Evolutionary conservation across 2,797 vertebrate species (phyloP).

Genomic region (Avahi laniger): DNA sequence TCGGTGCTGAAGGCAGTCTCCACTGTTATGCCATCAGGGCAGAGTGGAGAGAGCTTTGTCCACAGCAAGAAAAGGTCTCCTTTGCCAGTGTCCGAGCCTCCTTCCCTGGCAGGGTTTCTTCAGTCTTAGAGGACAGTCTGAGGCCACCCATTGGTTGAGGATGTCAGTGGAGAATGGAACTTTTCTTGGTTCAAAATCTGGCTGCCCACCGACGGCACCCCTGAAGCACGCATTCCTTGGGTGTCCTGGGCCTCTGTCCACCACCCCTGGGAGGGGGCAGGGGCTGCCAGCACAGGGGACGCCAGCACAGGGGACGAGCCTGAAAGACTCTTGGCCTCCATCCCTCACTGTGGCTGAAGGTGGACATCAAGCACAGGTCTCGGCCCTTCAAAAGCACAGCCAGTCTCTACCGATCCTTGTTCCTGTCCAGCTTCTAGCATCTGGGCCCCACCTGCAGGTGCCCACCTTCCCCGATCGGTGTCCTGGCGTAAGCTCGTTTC

Average conservation of each 20-base stretch:
- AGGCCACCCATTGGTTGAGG: not conserved
- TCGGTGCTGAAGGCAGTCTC: not conserved
- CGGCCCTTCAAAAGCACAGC: not conserved
- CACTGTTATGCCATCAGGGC: not conserved
- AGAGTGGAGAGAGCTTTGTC: not conserved
- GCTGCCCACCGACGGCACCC: not conserved
- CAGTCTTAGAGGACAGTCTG: not conserved
- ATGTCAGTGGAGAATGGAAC: not conserved
- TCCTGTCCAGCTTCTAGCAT: not conserved
- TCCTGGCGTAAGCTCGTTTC: not conserved
- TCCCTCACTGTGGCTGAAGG: not conserved
- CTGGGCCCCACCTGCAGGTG: not conserved
- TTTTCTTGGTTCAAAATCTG: conserved; percentile 7
- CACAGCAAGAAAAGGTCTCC: not conserved
- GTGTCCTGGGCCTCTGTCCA: not conserved
- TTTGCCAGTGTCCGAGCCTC: not conserved
- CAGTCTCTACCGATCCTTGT: not conserved
- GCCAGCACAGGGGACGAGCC: not conserved
- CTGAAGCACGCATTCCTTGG: not conserved
- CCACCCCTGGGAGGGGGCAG: not conserved
- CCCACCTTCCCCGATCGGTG: not conserved
- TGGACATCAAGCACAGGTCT: not conserved
- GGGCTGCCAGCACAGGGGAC: not conserved
- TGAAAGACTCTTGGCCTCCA: not conserved
- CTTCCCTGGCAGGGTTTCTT: not conserved